A percentile compares a stretch with the other conserved stretches of the same genome.
These are phyloP conservation scores for Acropora tenuis DNA, from an alignment of 64 coral and sea anemone genomes.

Conservation along the genomic window DNA sequence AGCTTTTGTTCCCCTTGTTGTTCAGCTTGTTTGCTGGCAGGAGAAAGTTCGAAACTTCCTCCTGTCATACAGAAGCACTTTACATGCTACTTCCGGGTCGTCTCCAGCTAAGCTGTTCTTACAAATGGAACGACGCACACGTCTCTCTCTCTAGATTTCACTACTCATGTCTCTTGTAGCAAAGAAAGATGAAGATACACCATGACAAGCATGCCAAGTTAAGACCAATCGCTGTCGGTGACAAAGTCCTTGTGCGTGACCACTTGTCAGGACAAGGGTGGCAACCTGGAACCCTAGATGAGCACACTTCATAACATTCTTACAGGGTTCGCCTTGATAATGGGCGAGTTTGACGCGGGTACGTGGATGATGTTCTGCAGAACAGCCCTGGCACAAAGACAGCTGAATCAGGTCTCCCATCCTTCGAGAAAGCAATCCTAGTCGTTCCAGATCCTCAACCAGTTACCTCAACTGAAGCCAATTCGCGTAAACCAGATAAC, in stretches of 20 bases:
- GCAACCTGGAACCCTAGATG: conserved; percentile 7
- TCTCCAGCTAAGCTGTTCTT: conserved; percentile 23
- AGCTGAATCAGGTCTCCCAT: not conserved
- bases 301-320: conserved; percentile 18
- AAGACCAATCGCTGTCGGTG: conserved; percentile 40
- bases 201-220: conserved; percentile 62
- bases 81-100: too few relatives aligned
- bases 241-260: conserved; percentile 35
- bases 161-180: conserved; percentile 33
- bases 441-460: not conserved
- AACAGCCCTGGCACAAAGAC: not conserved
- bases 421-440: not conserved
- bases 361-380: conserved; percentile 3
- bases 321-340: conserved; percentile 5
- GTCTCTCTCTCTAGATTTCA: conserved; percentile 55
- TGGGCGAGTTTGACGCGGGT: conserved; percentile 5
- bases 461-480: not conserved
- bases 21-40: too few relatives aligned
- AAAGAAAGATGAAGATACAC: conserved; percentile 67
- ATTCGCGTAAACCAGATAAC: too few relatives aligned
- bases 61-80: too few relatives aligned
- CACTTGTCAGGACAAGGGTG: conserved; percentile 14
- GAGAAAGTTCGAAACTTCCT: too few relatives aligned
- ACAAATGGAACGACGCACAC: conserved; percentile 56
- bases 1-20: too few relatives aligned